Base-by-base conservation (phyloP, 2,113 vertebrate genomes). In the Catagonus wagneri region DNA sequence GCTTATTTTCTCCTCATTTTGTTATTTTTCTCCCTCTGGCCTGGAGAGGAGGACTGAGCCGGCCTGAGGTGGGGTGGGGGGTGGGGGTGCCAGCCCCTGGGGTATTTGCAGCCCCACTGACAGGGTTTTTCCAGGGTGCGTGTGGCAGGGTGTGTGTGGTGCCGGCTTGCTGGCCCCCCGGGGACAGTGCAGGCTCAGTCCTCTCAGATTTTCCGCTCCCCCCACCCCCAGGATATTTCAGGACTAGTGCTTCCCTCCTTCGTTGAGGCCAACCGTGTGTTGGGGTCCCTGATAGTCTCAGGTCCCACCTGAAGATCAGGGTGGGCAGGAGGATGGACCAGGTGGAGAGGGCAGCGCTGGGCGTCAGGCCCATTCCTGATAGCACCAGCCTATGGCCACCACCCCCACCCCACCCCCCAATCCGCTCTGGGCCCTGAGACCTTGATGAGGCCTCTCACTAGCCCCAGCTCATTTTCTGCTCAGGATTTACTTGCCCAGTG, bases 1-100 rank as follows among this genome's bases (percentile, higher is more conserved):
- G 97, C 98, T 98, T 97, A 98, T 98, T 98, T 98, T 98, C 97
- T 97, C 97, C 97, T 97, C 96, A 19, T 96, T 97, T 97, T 98
- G 97, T 98, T 97, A 97, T 98, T 98, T 97, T 97, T 97, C 97
- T 97, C 96, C 87, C 93, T 97, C 94, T 74, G 87, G 61, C 63
- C 92, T 83, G 93, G 86, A 96, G 89, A 86, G 72, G 58, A 88
- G 93, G 92, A 93, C 96, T 93, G 97, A 97, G 97, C 97, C 95
- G 93, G 96, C 83, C 93, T 92, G 97, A 94, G 79, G 52, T 44
- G 27, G 11, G 91, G 50, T 68, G 71, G 85, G 93, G 69, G 78
- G 74, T 69, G 80, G 93, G 69, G 78, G 74, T 69, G 80, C 63
- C 72, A 83, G 96, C 93, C 96, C 96, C 94, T 93, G 75, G 94